Percentiles rank a stretch among this genome's conserved stretches.
These are phyloP conservation scores for Nesogale talazaci DNA, from an alignment of 2,113 vertebrate genomes.

Conservation along the genomic window DNA sequence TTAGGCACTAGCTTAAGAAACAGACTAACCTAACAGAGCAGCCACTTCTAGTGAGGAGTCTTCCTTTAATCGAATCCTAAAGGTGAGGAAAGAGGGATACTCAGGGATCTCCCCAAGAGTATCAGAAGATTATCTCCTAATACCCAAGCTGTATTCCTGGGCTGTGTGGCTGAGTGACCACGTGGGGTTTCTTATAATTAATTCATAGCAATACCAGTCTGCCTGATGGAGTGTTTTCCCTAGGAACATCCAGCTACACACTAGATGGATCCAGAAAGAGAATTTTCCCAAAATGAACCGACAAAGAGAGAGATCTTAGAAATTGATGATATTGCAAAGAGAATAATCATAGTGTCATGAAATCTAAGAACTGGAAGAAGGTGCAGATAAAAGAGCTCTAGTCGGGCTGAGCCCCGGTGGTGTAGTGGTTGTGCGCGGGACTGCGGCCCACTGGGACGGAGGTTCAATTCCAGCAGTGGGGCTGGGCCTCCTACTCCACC, in stretches of 20 bases:
- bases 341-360: background rate
- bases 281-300: background rate
- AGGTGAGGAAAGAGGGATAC: background rate
- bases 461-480: too few relatives aligned
- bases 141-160: background rate
- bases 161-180: background rate
- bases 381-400: background rate
- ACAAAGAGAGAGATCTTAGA: background rate
- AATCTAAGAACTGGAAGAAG: background rate
- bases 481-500: too few relatives aligned
- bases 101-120: background rate
- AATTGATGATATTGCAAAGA: conserved; percentile 19
- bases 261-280: background rate
- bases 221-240: background rate
- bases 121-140: background rate
- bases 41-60: background rate
- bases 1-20: background rate
- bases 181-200: conserved; percentile 36
- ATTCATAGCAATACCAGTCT: conserved; percentile 4
- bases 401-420: too few relatives aligned
- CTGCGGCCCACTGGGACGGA: too few relatives aligned
- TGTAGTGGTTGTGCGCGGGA: too few relatives aligned
- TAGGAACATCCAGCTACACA: background rate
- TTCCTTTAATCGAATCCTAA: background rate
- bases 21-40: background rate